Evolutionary conservation across 2,797 vertebrate species (phyloP), one percentile per base, ranked within the genome.

Genomic region (Pantherophis alleghaniensis): DNA sequence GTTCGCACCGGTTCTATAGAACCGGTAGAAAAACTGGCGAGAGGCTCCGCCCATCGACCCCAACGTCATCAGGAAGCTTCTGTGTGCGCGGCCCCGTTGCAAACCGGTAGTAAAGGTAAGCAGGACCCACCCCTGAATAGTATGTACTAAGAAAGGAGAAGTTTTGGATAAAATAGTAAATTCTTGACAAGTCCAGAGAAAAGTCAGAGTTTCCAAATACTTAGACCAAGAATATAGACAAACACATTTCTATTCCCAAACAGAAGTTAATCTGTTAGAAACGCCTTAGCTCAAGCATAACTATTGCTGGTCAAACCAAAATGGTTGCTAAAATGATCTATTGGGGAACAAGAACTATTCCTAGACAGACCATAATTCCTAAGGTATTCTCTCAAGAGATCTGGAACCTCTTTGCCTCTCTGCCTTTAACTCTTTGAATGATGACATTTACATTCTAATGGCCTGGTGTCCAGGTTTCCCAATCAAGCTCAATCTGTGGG

Each of bases 41-140:
- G 47, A 51, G 47, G 47, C 47, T 51, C 47, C 1, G 47, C 47
- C 47, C 47, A 51, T 5, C 0, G 47, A 51, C 47, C 7, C 47
- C 7, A 1, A 51, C 6, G 7, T 51, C 47, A 51, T 7, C 47
- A 51, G 47, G 47, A 51, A 51, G 47, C 47, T 51, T 51, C 6
- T 51, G 6, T 51, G 47, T 7, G 47, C 0, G 6, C 6, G 47
- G 6, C 1, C 47, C 47, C 0, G 0, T 47, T 47, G 47, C 47
- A 5, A 47, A 47, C 47, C 1, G 5, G 47, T 7, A 51, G 1
- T 51, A 51, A 51, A 51, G 47, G 47, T 51, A 51, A 51, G 47
- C 7, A 51, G 47, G 6, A 51, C 47, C 47, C 47, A 51, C 1
- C 47, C 6, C 47, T 51, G 47, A 51, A 51, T 51, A 20, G 7